Conservation (phyloP, 64 coral and sea anemone species). For the Catalaphyllia jardinei region DNA sequence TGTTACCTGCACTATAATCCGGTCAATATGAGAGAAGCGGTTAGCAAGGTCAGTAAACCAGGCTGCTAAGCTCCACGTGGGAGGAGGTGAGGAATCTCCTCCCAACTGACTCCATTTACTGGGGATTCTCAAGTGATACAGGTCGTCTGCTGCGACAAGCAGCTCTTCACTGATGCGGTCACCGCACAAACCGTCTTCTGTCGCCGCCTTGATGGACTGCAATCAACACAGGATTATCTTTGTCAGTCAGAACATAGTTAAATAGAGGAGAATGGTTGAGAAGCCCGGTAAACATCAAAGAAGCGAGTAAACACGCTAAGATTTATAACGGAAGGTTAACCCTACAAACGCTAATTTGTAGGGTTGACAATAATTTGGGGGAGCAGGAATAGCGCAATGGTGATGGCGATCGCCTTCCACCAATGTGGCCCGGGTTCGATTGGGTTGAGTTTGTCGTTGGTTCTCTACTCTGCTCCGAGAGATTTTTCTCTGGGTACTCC, state of each 20-base stretch:
- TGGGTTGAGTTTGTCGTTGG: no score
- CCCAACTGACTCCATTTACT: conserved; percentile 63
- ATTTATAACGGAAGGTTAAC: no score
- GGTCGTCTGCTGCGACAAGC: conserved; percentile 68
- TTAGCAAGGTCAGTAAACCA: conserved; percentile 86
- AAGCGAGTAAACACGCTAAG: no score
- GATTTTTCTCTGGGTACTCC: no score
- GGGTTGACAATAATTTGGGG: no score
- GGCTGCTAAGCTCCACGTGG: conserved; percentile 68
- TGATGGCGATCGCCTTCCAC: no score
- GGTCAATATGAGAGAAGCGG: conserved; percentile 85
- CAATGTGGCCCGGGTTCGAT: no score
- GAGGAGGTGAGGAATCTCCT: conserved; percentile 84
- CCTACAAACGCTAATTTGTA: no score
- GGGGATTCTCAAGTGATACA: conserved; percentile 86
- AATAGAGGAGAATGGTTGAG: background rate
- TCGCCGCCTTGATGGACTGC: conserved; percentile 82
- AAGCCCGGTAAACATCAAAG: background rate
- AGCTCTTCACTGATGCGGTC: conserved; percentile 79
- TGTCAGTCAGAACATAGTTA: background rate
- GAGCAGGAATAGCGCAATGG: no score
- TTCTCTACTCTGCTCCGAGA: no score
- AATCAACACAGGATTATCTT: background rate
- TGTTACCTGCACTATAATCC: conserved; percentile 86
- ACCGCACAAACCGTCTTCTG: conserved; percentile 75